These are phyloP conservation scores for Zophobas morio DNA, from an alignment of 1,140 invertebrate genomes.

Conservation along the genomic window DNA sequence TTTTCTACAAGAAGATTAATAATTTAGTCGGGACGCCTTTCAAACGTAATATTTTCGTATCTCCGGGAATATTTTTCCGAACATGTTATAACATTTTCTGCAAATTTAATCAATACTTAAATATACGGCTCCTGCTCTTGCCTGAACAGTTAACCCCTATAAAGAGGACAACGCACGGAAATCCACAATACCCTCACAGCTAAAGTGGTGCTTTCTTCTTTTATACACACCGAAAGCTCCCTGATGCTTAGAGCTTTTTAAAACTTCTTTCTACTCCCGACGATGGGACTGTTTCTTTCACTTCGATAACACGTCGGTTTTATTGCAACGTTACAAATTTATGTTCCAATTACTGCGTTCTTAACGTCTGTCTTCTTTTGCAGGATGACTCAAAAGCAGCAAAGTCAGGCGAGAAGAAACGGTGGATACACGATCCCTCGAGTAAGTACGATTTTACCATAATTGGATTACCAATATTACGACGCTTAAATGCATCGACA, in stretches of 20 bases:
- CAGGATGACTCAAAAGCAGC: conserved; percentile 67
- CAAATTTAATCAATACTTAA: conserved; percentile 46
- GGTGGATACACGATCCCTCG: conserved; percentile 83
- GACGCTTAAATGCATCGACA: not conserved
- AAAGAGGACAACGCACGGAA: conserved; percentile 48
- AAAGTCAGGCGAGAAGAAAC: conserved; percentile 76
- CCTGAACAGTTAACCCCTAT: conserved; percentile 49
- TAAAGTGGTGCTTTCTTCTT: conserved; percentile 47
- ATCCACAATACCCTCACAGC: conserved; percentile 42
- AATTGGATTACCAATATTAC: conserved; percentile 7
- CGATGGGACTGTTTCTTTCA: conserved; percentile 28
- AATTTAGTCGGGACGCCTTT: conserved; percentile 24
- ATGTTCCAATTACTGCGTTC: conserved; percentile 39
- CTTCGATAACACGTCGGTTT: conserved; percentile 38
- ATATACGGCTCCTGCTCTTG: conserved; percentile 38
- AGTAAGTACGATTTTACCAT: conserved; percentile 73
- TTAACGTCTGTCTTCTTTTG: conserved; percentile 55
- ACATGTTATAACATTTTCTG: conserved; percentile 40
- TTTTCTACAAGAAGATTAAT: conserved; percentile 26
- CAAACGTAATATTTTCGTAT: conserved; percentile 37
- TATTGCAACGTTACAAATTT: conserved; percentile 41
- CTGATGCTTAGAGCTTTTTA: conserved; percentile 44
- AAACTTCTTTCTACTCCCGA: conserved; percentile 41
- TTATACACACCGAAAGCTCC: conserved; percentile 40
- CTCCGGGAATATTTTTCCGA: conserved; percentile 40